Conservation (phyloP, 2,797 vertebrate genomes). For the Loris lydekkerianus region DNA sequence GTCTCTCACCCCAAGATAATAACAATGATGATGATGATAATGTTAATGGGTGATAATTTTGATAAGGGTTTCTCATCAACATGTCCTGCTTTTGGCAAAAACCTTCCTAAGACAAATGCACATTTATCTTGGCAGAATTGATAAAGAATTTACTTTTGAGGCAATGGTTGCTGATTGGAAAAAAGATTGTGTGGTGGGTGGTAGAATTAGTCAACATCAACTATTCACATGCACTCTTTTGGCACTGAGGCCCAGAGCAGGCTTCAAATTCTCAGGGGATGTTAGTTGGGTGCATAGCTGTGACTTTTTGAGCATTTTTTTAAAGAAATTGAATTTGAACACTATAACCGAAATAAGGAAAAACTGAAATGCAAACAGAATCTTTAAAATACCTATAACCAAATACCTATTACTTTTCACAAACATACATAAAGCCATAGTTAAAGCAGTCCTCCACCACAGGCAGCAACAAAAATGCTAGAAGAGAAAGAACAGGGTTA, state of each 20-base stretch:
- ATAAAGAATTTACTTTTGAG: background rate
- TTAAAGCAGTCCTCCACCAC: background rate
- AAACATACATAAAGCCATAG: background rate
- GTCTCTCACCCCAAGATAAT: background rate
- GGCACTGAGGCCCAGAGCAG: background rate
- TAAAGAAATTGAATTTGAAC: constrained; percentile 40
- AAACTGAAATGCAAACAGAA: constrained; percentile 12
- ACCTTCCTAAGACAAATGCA: background rate
- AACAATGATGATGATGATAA: background rate
- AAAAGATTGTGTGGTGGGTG: background rate
- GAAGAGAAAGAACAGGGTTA: background rate
- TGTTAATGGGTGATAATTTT: background rate
- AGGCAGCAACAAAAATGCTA: background rate
- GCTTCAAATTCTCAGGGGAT: background rate
- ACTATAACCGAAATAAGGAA: background rate
- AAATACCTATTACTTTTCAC: background rate
- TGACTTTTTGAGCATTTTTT: background rate
- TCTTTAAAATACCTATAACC: background rate
- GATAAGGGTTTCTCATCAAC: background rate
- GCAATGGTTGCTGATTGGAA: background rate
- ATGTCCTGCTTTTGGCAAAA: background rate
- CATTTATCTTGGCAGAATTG: background rate
- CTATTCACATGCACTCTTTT: background rate
- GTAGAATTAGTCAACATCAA: background rate
- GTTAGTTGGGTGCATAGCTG: background rate